phyloP scores from a whole-genome alignment of 2,797 vertebrate genomes.

The Sciaenops ocellatus region DNA sequence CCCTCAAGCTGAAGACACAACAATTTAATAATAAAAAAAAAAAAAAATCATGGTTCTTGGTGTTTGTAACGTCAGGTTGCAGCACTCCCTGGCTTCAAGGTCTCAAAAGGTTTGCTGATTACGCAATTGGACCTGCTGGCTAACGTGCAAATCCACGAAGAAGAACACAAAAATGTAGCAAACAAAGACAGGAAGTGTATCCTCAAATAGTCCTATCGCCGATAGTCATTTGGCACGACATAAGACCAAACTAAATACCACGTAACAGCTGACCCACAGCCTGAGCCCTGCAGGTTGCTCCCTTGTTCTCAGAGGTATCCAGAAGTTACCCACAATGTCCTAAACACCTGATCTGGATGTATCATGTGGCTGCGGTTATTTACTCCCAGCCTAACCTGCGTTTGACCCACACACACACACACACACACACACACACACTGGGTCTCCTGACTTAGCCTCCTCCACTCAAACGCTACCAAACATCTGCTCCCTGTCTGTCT shows the following conservation, averaged over 20 bases:
- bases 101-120: conserved; percentile 61
- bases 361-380: conserved; percentile 60
- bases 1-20: conserved; percentile 74
- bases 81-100: conserved; percentile 56
- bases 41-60: conserved; percentile 48
- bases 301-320: conserved; percentile 56
- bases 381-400: conserved; percentile 54
- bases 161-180: conserved; percentile 41
- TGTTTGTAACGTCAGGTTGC: conserved; percentile 54
- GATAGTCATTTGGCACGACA: conserved; percentile 50
- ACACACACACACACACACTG: conserved; percentile 29
- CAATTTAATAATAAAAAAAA: conserved; percentile 44
- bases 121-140: conserved; percentile 65
- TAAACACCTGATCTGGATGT: conserved; percentile 68
- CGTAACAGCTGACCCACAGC: conserved; percentile 63
- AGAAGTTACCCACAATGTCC: conserved; percentile 51
- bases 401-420: conserved; percentile 58
- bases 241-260: conserved; percentile 57
- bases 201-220: conserved; percentile 37
- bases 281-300: conserved; percentile 58
- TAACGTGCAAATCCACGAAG: conserved; percentile 65
- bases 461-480: conserved; percentile 61
- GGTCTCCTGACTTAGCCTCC: conserved; percentile 56
- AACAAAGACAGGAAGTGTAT: conserved; percentile 57
- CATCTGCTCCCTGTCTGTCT: conserved; percentile 69